These are phyloP conservation scores for Hoplostethus atlanticus DNA, from an alignment of 2,797 vertebrate genomes.

Conservation along the genomic window DNA sequence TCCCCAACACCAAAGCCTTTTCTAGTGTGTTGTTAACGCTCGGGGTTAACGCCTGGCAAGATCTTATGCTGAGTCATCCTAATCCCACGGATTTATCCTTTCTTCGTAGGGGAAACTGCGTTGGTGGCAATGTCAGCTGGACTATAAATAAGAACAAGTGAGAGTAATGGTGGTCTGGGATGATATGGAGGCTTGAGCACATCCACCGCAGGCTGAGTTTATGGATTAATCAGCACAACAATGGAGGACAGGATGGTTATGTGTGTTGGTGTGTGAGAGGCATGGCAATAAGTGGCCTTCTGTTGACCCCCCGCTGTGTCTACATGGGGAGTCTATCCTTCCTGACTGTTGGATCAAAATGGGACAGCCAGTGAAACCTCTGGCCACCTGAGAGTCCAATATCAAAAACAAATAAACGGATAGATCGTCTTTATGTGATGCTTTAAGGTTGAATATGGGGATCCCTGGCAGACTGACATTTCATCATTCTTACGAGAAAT, in stretches of 20 bases:
- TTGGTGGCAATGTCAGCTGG: slow-evolving; percentile 57
- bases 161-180: slow-evolving; percentile 58
- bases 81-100: slow-evolving; percentile 63
- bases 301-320: slow-evolving; percentile 11
- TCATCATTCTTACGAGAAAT: slow-evolving; percentile 31
- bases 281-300: slow-evolving; percentile 31
- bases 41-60: slow-evolving; percentile 31
- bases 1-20: slow-evolving; percentile 46
- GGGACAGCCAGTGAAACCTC: not conserved
- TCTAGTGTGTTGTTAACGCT: slow-evolving; percentile 43
- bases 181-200: slow-evolving; percentile 72
- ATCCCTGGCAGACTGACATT: slow-evolving; percentile 14
- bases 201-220: slow-evolving; percentile 48
- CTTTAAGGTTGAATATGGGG: not conserved
- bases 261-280: slow-evolving; percentile 19
- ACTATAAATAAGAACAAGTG: slow-evolving; percentile 59
- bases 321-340: slow-evolving; percentile 2
- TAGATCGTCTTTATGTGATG: not conserved
- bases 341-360: slow-evolving; percentile 6
- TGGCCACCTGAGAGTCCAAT: not conserved
- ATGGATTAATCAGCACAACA: slow-evolving; percentile 59
- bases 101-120: slow-evolving; percentile 49
- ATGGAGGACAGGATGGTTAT: slow-evolving; percentile 36
- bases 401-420: not conserved
- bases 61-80: slow-evolving; percentile 50